phyloP scores from a whole-genome alignment of 2,113 vertebrate species.

The Miniopterus natalensis region DNA sequence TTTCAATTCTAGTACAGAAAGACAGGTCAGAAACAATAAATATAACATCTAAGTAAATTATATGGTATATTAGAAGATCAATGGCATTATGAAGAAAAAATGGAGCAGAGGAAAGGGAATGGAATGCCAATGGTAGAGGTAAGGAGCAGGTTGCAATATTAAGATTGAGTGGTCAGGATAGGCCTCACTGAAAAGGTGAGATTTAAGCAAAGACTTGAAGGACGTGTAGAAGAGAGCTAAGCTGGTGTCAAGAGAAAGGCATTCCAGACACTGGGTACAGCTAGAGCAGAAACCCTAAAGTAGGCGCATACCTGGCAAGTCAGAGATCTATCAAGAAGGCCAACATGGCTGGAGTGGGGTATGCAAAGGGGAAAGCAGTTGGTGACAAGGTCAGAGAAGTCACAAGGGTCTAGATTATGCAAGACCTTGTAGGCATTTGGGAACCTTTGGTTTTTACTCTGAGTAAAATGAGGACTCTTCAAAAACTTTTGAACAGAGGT shows the following conservation, averaged over 20 bases:
- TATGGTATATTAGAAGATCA: background rate
- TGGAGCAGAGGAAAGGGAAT: conserved; percentile 1
- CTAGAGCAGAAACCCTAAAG: background rate
- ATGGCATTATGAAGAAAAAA: background rate
- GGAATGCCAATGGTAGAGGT: background rate
- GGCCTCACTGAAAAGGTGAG: background rate
- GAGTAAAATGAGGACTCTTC: background rate
- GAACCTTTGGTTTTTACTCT: background rate
- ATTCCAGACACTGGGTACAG: background rate
- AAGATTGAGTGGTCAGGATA: background rate
- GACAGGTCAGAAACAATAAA: conserved; percentile 4
- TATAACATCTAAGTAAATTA: background rate
- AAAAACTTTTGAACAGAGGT: background rate
- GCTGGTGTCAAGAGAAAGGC: background rate
- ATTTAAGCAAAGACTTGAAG: conserved; percentile 6
- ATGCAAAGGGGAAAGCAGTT: background rate
- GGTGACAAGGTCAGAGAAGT: background rate
- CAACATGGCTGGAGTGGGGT: background rate
- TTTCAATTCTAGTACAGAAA: background rate
- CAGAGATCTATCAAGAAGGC: background rate
- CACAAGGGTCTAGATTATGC: background rate
- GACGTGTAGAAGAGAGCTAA: background rate
- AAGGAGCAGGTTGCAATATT: background rate
- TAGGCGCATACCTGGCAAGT: background rate
- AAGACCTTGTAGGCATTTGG: background rate